Percentiles rank a stretch among this genome's conserved stretches.
phyloP scores from a whole-genome alignment of 2,113 vertebrate genomes.

The Pachypanchax playfairii region DNA sequence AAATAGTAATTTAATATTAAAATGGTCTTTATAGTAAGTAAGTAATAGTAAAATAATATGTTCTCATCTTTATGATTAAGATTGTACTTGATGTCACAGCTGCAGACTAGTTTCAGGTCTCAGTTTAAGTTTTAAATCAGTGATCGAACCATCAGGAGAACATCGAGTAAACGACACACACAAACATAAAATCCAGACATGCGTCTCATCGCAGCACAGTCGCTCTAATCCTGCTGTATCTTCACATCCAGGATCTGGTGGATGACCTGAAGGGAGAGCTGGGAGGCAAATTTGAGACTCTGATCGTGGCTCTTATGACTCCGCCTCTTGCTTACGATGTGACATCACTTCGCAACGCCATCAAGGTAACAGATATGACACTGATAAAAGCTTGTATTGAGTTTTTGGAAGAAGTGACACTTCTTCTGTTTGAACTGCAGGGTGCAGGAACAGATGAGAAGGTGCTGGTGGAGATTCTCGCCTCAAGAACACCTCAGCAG shows the following conservation, averaged over 20 bases:
- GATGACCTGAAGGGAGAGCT: slow-evolving; percentile 90
- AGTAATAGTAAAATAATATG: no score
- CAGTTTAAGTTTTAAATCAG: no score
- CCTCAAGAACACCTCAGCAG: slow-evolving; percentile 86
- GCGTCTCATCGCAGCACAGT: neutral
- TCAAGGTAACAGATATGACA: no score
- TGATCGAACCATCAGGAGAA: no score
- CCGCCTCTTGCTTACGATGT: slow-evolving; percentile 84
- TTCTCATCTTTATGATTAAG: no score
- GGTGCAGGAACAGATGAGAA: slow-evolving; percentile 93
- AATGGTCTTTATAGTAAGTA: no score
- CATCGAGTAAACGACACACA: neutral
- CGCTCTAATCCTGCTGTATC: neutral
- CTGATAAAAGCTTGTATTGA: no score
- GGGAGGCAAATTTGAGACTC: slow-evolving; percentile 89
- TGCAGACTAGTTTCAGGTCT: no score
- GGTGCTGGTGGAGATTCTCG: slow-evolving; percentile 89
- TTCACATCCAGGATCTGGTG: slow-evolving; percentile 85
- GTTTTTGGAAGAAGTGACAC: no score
- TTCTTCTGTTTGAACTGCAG: slow-evolving; percentile 65
- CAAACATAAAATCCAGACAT: no score
- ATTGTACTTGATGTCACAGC: no score
- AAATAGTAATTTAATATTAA: no score
- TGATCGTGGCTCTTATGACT: slow-evolving; percentile 90
- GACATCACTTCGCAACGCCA: slow-evolving; percentile 84